Conservation (phyloP, 2,797 vertebrate species). For the Scolopax rusticola region DNA sequence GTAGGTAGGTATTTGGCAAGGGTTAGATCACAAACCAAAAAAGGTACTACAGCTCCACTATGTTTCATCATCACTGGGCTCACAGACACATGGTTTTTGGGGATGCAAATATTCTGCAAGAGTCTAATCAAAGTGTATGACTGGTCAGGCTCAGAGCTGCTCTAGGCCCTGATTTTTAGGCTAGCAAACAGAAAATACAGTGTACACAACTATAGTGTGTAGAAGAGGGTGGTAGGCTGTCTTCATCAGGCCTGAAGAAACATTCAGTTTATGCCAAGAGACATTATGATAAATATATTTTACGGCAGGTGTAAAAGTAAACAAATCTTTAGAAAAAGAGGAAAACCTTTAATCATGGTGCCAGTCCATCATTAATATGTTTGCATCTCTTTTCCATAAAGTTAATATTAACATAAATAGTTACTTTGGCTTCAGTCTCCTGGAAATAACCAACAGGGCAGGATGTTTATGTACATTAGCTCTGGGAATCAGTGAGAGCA, state of each 20-base stretch:
- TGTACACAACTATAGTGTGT: not conserved
- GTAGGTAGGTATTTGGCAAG: not conserved
- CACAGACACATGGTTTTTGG: not conserved
- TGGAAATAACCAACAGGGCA: not conserved
- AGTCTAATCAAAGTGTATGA: not conserved
- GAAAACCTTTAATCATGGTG: not conserved
- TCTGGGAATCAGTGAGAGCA: constrained; percentile 16
- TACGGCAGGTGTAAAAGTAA: not conserved
- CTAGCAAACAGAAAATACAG: not conserved
- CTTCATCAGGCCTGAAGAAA: not conserved
- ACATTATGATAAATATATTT: not conserved
- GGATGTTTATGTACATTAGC: not conserved
- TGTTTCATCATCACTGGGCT: not conserved
- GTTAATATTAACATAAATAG: not conserved
- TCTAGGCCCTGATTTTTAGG: not conserved
- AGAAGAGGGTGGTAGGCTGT: not conserved
- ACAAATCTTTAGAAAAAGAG: not conserved
- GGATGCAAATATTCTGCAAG: not conserved
- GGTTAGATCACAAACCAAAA: not conserved
- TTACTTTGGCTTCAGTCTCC: constrained; percentile 24
- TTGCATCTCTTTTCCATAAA: constrained; percentile 22
- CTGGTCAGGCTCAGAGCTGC: not conserved
- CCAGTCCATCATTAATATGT: not conserved
- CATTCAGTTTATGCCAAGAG: not conserved
- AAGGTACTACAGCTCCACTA: not conserved